These are phyloP conservation scores for Fragum whitleyi DNA, from an alignment of 2,888 invertebrate species.

Conservation along the genomic window DNA sequence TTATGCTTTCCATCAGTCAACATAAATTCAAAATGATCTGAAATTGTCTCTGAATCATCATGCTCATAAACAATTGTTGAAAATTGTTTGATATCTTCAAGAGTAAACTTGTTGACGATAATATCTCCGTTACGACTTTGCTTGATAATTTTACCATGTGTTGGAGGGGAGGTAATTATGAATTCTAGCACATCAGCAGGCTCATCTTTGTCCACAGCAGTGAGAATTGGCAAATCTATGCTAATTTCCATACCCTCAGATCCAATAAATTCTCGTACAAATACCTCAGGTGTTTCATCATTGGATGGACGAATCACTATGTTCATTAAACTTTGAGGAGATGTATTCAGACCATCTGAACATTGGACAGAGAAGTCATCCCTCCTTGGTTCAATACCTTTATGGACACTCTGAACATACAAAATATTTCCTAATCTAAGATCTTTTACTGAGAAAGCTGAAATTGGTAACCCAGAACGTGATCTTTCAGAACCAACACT, in stretches of 20 bases:
- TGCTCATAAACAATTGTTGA: conserved; percentile 84
- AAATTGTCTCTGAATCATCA: conserved; percentile 84
- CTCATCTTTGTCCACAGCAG: conserved; percentile 82
- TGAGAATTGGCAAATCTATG: conserved; percentile 83
- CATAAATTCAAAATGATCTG: conserved; percentile 82
- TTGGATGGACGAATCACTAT: conserved; percentile 83
- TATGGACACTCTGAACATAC: conserved; percentile 85
- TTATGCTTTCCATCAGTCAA: conserved; percentile 83
- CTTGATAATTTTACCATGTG: conserved; percentile 82
- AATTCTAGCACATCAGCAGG: conserved; percentile 82
- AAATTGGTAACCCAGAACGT: conserved; percentile 80
- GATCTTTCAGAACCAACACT: conserved; percentile 82
- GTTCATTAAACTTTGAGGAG: conserved; percentile 75
- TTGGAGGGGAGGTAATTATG: conserved; percentile 76
- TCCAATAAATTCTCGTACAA: conserved; percentile 83
- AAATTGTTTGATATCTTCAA: conserved; percentile 80
- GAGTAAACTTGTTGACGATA: conserved; percentile 79
- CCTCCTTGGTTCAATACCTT: conserved; percentile 81
- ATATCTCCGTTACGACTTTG: conserved; percentile 80
- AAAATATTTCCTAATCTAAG: conserved; percentile 78
- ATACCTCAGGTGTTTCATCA: conserved; percentile 84
- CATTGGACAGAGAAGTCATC: conserved; percentile 83
- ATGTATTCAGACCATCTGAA: conserved; percentile 83
- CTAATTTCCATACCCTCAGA: conserved; percentile 84
- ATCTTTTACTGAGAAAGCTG: conserved; percentile 82